A percentile compares a stretch with the other conserved stretches of the same genome.
phyloP scores from a whole-genome alignment of 2,888 invertebrate species.

The Pandemis heparana region DNA sequence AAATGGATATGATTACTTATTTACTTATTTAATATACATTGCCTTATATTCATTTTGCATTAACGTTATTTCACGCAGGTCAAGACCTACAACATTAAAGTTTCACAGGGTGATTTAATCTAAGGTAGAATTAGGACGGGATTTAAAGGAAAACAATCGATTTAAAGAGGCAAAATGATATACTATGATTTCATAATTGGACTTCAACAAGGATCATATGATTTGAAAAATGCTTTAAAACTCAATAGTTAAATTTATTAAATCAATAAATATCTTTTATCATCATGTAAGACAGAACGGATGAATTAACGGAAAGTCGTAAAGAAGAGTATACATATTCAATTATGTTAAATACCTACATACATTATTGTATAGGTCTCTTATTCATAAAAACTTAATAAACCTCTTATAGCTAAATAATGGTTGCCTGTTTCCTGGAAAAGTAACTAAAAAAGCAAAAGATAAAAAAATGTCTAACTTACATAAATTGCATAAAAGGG shows the following conservation, averaged over 20 bases:
- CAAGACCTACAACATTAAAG: slow-evolving; percentile 57
- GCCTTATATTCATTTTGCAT: slow-evolving; percentile 47
- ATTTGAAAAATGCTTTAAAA: slow-evolving; percentile 1
- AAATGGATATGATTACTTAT: background rate
- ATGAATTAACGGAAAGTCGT: background rate
- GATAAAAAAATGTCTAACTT: too few relatives aligned
- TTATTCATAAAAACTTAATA: background rate
- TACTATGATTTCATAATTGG: slow-evolving; percentile 25
- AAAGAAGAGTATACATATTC: background rate
- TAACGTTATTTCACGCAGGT: slow-evolving; percentile 54
- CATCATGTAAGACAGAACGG: background rate
- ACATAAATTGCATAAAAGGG: background rate
- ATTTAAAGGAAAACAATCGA: slow-evolving; percentile 47
- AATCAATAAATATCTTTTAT: slow-evolving; percentile 4
- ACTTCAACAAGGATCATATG: background rate
- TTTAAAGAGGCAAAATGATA: slow-evolving; percentile 49
- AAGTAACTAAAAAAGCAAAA: background rate
- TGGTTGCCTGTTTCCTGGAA: background rate
- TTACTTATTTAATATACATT: slow-evolving; percentile 3
- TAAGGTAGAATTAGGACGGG: slow-evolving; percentile 80
- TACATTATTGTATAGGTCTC: background rate
- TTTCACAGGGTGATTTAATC: slow-evolving; percentile 83
- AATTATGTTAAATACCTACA: background rate
- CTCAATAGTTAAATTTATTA: background rate
- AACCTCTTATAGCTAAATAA: background rate